These are phyloP conservation scores for Astropecten irregularis DNA, from an alignment of 53 echinoderm and acorn worm genomes.

Conservation along the genomic window DNA sequence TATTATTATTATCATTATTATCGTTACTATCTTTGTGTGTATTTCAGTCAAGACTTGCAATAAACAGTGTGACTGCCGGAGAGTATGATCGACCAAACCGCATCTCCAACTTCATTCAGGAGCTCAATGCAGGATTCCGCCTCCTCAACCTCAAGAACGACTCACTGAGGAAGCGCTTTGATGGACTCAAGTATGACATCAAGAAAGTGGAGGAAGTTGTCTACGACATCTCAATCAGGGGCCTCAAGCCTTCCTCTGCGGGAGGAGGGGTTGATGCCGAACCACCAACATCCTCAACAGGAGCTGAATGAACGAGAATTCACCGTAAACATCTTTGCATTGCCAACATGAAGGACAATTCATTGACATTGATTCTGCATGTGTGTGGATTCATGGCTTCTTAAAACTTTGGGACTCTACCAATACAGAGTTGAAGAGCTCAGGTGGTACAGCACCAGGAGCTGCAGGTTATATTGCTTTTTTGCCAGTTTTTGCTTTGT, in stretches of 20 bases:
- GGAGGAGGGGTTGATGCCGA: neutral
- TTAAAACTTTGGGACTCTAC: too few relatives aligned
- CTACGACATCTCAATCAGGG: conserved; percentile 95
- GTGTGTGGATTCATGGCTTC: too few relatives aligned
- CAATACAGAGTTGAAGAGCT: too few relatives aligned
- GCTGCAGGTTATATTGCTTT: too few relatives aligned
- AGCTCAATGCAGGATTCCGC: conserved; percentile 89
- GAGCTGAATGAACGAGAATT: neutral
- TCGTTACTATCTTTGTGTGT: too few relatives aligned
- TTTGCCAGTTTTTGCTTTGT: too few relatives aligned
- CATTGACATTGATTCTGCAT: too few relatives aligned
- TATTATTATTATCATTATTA: too few relatives aligned
- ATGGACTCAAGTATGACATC: conserved; percentile 97
- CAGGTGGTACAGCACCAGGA: too few relatives aligned
- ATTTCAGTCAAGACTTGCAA: conserved; percentile 88
- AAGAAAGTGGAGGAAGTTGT: conserved; percentile 99
- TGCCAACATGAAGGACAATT: too few relatives aligned
- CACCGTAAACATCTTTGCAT: too few relatives aligned
- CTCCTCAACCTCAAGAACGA: conserved; percentile 99
- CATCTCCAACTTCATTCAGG: conserved; percentile 88
- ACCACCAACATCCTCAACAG: conserved; percentile 22
- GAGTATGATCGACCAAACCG: conserved; percentile 83
- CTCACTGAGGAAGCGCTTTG: conserved; percentile 92
- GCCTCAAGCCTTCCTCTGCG: conserved; percentile 67
- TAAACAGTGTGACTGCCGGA: conserved; percentile 98